A percentile compares a stretch with the other conserved stretches of the same genome.
Conservation (phyloP, 2,113 vertebrate genomes). For the Thryonomys swinderianus region DNA sequence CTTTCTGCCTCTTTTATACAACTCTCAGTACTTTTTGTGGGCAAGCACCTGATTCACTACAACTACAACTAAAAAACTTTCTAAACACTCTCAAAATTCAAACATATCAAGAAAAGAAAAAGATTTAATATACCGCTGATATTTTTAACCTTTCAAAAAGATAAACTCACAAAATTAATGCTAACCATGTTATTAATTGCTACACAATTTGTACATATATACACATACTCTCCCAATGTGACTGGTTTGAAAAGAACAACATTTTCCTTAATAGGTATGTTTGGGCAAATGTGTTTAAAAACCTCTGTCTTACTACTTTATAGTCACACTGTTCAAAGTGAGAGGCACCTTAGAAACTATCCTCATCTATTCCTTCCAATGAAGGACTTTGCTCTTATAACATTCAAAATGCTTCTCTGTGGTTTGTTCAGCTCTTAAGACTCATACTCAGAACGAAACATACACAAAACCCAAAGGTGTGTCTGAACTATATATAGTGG, state of each 20-base stretch:
- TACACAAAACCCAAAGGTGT: not conserved
- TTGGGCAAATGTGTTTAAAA: not conserved
- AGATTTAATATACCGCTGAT: not conserved
- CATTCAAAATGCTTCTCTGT: not conserved
- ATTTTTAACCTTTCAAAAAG: conserved; percentile 18
- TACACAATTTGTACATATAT: not conserved
- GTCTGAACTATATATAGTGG: not conserved
- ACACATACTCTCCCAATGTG: not conserved
- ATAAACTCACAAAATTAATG: conserved; percentile 3
- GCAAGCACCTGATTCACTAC: not conserved
- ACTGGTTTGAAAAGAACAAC: not conserved
- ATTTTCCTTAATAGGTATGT: not conserved
- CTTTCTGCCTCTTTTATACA: not conserved
- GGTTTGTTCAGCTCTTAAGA: conserved; percentile 27
- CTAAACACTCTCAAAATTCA: conserved; percentile 20
- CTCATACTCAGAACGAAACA: not conserved
- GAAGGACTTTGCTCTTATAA: conserved; percentile 1
- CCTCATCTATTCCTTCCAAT: not conserved
- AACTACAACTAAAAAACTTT: conserved; percentile 3
- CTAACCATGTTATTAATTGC: not conserved
- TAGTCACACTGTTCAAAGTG: not conserved
- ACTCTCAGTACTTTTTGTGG: not conserved
- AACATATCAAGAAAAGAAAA: not conserved
- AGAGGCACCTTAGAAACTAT: not conserved
- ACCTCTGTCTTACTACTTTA: not conserved